Evolutionary conservation across 2,888 invertebrate species (phyloP).

Genomic region (Pandemis corylana): DNA sequence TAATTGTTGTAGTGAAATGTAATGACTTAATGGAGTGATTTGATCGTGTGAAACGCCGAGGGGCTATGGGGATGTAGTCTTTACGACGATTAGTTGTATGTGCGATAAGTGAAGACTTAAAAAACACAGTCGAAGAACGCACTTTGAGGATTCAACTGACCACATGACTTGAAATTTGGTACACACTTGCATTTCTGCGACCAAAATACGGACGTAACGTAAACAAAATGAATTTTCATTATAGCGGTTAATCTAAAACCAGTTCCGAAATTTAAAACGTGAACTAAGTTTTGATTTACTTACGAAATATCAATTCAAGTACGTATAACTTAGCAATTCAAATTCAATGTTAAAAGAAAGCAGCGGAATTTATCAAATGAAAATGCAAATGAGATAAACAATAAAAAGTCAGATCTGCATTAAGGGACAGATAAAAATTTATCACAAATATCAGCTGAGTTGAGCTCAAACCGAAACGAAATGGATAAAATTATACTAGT

Average conservation of each 20-base stretch:
- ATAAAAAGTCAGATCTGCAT: slow-evolving; percentile 64
- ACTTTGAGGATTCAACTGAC: too few species aligned
- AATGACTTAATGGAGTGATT: slow-evolving; percentile 16
- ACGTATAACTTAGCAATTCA: background rate
- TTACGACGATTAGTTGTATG: background rate
- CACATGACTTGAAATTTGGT: too few species aligned
- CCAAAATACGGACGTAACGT: too few species aligned
- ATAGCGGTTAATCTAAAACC: too few species aligned
- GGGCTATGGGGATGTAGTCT: background rate
- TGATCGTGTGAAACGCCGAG: background rate
- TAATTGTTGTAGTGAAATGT: slow-evolving; percentile 13
- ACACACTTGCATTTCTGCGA: too few species aligned
- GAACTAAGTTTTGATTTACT: background rate
- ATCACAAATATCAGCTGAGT: slow-evolving; percentile 71
- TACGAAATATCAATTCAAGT: background rate
- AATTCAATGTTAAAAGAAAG: background rate
- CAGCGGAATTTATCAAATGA: slow-evolving; percentile 24
- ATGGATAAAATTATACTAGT: slow-evolving; percentile 69
- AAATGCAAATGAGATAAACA: slow-evolving; percentile 52
- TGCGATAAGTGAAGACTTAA: background rate
- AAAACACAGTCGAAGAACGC: too few species aligned
- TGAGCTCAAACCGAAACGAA: slow-evolving; percentile 68
- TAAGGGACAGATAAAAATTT: slow-evolving; percentile 70
- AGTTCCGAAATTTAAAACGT: too few species aligned
- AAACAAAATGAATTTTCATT: too few species aligned